Base-by-base conservation (phyloP, 92 coral and sea anemone genomes). In the Zoanthus sansibaricus region DNA sequence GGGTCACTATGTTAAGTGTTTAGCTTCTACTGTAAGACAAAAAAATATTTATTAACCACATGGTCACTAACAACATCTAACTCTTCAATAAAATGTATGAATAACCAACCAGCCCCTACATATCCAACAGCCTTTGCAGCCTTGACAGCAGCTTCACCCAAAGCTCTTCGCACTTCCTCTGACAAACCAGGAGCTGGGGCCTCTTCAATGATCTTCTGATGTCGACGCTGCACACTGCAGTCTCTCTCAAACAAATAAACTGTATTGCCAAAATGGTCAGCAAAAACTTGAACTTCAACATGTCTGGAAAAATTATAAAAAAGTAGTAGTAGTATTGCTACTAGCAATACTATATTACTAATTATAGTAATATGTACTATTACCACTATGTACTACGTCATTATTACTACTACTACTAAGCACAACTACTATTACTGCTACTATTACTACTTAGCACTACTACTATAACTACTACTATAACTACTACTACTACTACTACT, bases 81-180 rank as follows among this genome's bases (percentile, higher is more conserved):
- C 10, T 61, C 3, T 61, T 15, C 18, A 61, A 61, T 9, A 61
- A 61, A 61, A 11, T 61, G n/a, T 13, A 62, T 15, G n/a, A 12
- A 62, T 4, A 10, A 70, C 86, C 77, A 79, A 97, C 99, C 99
- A 93, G 99, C 99, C 13, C 99, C 98, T 44, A 95, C 93, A 87
- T 97, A 97, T 12, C 98, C 99, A 1, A 97, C 99, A 87, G 99
- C 99, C 86, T 95, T 92, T 14, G 99, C 99, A 68, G 99, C 99
- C 74, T 71, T 95, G 7, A 97, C 98, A 20, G 99, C 99, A 52
- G 99, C 99, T 82, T 97, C 99, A 31, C 99, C 99, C 55, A 97
- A 92, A 56, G 85, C 94, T 79, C 82, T 79, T 59, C 96, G 91
- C 71, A 95, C 95, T 86, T 97, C 99, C 37, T 89, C 90, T 0